Base-by-base conservation (phyloP, 2,888 invertebrate genomes). In the Dicranocentrus wangi region DNA sequence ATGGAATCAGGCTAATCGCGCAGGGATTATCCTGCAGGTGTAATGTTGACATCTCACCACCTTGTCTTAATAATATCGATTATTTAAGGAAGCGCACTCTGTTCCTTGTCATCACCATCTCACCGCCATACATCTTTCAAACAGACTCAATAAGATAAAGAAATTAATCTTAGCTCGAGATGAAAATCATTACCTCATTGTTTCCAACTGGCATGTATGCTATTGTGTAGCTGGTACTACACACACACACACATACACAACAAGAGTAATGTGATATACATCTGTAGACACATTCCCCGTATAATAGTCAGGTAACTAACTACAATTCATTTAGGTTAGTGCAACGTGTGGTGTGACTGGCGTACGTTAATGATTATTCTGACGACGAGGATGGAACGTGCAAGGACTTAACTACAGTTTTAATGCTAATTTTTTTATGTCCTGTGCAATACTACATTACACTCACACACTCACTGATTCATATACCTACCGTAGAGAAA, bases 381-480 rank as follows among this genome's bases (percentile, higher is more conserved):
- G 47, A 60, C 25, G 42, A 27, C 28, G 43, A 39, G 47, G 42
- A 73, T 55, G 73, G 73, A 73, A 73, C 73, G 73, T 73, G 73
- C 73, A 73, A 65, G 73, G 65, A 73, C 73, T 65, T 66, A 65
- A 65, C 73, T 63, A 23, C 63, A 63, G 21, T 43, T 63, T 63
- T 63, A 63, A 65, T 65, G 65, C 42, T 55, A 73, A 73, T 55
- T 73, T 66, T 73, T 61, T 61, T 32, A 63, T 55, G 73, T 55
- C 65, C 65, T 61, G n/a, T 47, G 10, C 23, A 25, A 39, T 27
- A 8, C 27, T 27, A 60, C 25, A 60, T 19, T 51, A 7, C 43
- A 7, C 47, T n/a, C 17, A 39, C 21, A 21, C 13, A 47, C 15
- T 47, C 15, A n/a, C n/a, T n/a, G n/a, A n/a, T n/a, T n/a, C n/a